Evolutionary conservation across 2,888 invertebrate species (phyloP), one percentile per base, ranked within the genome.

Genomic region (Miltochrista miniata): DNA sequence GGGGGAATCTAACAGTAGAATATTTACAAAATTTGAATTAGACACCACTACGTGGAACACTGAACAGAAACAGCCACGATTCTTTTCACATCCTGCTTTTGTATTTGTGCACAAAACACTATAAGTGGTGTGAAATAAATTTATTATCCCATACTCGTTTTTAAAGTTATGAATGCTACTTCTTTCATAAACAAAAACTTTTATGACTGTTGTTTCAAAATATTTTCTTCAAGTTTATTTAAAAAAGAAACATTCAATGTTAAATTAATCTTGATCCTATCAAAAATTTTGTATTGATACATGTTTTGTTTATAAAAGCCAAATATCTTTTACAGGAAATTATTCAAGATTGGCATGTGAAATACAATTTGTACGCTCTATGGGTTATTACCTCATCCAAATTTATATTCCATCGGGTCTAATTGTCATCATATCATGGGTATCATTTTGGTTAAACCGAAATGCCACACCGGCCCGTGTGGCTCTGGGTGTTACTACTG

Each of bases 371-470:
- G 98, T 98, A 74, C 95, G 98, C 70, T 98, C 98, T 78, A 98
- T 98, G 97, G 98, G 98, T 83, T 98, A 98, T 94, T 98, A 98
- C 93, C 94, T 98, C 88, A 98, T 98, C 92, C 98, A 98, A 93
- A 98, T 98, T 92, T 98, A 98, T 93, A 98, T 98, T 93, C 98
- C 98, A 79, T 98, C 98, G 90, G 97, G 97, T 85, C 94, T 98
- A 91, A 98, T 98, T 89, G 98, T 98, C 87, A 97, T 98, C 90
- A 98, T 98, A 93, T 98, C 97, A 75, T 98, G 98, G 98, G 98
- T 98, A 82, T 97, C 97, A 80, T 98, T 98, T 93, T 98, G 98
- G 98, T 93, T 98, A 90, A 98, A 98, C 91, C 95, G 98, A 80
- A 97, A 97, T 87, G 98, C 98, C 72, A 98, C 98, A 70, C 98